phyloP scores from a whole-genome alignment of 2,888 invertebrate genomes.

The Fabriciana adippe region DNA sequence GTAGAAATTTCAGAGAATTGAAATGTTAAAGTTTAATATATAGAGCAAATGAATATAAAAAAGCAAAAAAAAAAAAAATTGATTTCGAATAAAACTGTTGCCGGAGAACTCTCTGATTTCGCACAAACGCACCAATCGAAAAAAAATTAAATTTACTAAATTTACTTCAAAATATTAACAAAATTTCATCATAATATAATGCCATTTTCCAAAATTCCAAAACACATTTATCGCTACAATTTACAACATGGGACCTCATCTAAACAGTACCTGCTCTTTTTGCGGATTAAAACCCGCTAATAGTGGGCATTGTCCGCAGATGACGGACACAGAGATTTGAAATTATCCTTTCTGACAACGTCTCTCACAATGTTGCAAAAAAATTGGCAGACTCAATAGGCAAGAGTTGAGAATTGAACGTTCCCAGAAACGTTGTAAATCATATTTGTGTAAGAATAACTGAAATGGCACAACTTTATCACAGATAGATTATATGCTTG shows the following conservation, averaged over 20 bases:
- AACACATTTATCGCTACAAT: conserved; percentile 38
- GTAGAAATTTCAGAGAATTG: too few relatives aligned
- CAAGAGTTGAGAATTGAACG: conserved; percentile 67
- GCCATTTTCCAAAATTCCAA: not conserved
- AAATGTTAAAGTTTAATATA: too few relatives aligned
- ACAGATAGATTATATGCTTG: conserved; percentile 38
- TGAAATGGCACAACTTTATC: conserved; percentile 53
- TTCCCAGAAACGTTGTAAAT: conserved; percentile 66
- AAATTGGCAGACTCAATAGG: conserved; percentile 57
- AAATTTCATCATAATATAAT: not conserved
- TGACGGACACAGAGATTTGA: conserved; percentile 63
- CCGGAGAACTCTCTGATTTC: too few relatives aligned
- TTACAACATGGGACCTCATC: conserved; percentile 39
- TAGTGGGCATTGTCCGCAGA: conserved; percentile 79
- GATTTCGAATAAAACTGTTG: too few relatives aligned
- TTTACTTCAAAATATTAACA: too few relatives aligned
- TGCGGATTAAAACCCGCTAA: conserved; percentile 77
- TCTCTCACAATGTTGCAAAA: conserved; percentile 46
- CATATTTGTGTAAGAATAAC: conserved; percentile 66
- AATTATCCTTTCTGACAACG: conserved; percentile 50
- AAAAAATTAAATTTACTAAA: not conserved
- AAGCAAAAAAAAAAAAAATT: too few relatives aligned
- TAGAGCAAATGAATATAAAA: too few relatives aligned
- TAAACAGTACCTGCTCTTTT: conserved; percentile 74
- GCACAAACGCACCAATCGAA: not conserved